A percentile compares a stretch with the other conserved stretches of the same genome.
Conservation (phyloP, 2,888 invertebrate genomes). For the Machimus rusticus region DNA sequence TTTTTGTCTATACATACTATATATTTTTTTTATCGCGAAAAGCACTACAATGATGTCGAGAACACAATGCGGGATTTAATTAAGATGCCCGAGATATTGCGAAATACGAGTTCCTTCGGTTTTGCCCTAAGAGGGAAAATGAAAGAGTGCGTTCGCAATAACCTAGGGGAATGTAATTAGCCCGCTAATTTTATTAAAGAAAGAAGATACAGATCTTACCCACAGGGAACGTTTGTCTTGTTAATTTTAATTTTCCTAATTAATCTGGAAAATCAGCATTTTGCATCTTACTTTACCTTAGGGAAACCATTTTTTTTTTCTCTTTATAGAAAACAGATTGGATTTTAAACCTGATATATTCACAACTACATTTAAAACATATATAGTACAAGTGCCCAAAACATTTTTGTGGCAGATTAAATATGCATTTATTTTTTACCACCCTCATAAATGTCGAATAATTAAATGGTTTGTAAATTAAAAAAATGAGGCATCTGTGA, state of each 20-base stretch:
- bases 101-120: background rate
- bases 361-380: too few species aligned
- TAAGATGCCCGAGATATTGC: slow-evolving; percentile 21
- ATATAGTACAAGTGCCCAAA: too few species aligned
- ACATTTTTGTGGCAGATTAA: too few species aligned
- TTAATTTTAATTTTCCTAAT: background rate
- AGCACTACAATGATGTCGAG: background rate
- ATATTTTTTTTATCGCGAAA: background rate
- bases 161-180: background rate
- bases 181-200: background rate
- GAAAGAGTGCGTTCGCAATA: background rate
- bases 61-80: slow-evolving; percentile 3
- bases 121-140: background rate
- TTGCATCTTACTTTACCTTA: background rate
- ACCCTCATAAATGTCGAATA: too few species aligned
- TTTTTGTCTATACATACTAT: background rate
- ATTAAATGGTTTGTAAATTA: too few species aligned
- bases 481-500: too few species aligned
- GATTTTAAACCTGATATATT: background rate
- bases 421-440: too few species aligned
- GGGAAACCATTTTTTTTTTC: background rate
- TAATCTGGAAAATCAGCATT: background rate
- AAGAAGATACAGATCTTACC: background rate
- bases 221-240: background rate
- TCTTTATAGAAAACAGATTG: background rate